A percentile compares a stretch with the other conserved stretches of the same genome.
phyloP scores from a whole-genome alignment of 2,888 invertebrate species.

The Drosophila siamana region DNA sequence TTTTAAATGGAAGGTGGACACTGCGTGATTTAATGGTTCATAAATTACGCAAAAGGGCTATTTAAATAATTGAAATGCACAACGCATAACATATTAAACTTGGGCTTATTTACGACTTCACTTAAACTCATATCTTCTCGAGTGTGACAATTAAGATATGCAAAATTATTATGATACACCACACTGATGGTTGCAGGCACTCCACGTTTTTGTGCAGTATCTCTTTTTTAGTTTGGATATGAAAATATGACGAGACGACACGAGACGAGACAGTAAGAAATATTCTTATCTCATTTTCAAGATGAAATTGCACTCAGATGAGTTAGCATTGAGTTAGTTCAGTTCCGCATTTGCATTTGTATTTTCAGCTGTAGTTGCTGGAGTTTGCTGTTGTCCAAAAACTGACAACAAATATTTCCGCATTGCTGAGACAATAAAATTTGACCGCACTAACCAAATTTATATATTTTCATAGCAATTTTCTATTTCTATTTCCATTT shows the following conservation, averaged over 20 bases:
- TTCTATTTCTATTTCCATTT: conserved; percentile 29
- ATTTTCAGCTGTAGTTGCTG: background rate
- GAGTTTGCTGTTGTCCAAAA: conserved; percentile 14
- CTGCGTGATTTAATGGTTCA: conserved; percentile 42
- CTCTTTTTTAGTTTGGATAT: background rate
- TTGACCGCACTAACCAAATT: conserved; percentile 35
- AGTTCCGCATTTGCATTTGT: conserved; percentile 34
- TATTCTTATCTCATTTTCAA: conserved; percentile 29
- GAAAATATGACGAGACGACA: background rate
- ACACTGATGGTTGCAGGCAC: conserved; percentile 12
- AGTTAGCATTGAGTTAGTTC: conserved; percentile 39
- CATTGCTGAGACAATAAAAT: conserved; percentile 38
- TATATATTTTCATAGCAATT: conserved; percentile 40
- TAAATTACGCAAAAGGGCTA: conserved; percentile 46
- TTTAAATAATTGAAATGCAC: conserved; percentile 44
- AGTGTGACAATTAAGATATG: conserved; percentile 31
- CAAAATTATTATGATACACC: background rate
- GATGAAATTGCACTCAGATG: conserved; percentile 41
- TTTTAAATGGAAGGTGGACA: conserved; percentile 31
- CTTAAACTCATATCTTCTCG: background rate
- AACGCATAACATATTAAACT: conserved; percentile 23
- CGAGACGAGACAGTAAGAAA: conserved; percentile 2
- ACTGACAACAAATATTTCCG: conserved; percentile 34
- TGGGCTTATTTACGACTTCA: conserved; percentile 7
- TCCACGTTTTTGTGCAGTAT: too few relatives aligned